phyloP scores from a whole-genome alignment of 2,797 vertebrate species.

The Geotrypetes seraphini region DNA sequence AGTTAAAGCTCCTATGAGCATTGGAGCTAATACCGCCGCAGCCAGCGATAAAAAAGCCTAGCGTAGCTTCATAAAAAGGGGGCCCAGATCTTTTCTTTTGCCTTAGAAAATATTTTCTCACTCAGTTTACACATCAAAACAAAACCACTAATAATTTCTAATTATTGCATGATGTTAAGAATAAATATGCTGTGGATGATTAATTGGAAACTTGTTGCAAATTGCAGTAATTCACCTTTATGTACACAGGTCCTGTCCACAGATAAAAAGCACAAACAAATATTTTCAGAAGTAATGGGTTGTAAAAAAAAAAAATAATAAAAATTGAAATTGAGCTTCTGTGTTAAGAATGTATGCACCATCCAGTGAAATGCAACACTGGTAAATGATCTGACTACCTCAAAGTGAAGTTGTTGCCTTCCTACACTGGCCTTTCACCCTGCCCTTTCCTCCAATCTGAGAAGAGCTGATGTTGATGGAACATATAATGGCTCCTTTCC shows the following conservation, averaged over 20 bases:
- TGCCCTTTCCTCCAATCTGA: conserved; percentile 80
- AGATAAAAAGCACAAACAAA: conserved; percentile 55
- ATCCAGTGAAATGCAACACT: conserved; percentile 63
- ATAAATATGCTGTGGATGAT: conserved; percentile 40
- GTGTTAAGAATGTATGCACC: conserved; percentile 63
- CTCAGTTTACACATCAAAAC: conserved; percentile 54
- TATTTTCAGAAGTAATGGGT: conserved; percentile 67
- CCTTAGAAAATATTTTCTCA: conserved; percentile 41
- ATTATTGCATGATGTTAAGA: conserved; percentile 39
- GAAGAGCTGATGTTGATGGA: conserved; percentile 92
- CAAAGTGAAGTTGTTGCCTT: conserved; percentile 74
- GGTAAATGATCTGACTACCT: conserved; percentile 69
- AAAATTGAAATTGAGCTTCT: conserved; percentile 62
- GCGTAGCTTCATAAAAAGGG: no score
- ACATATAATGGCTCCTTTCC: conserved; percentile 96
- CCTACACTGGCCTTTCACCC: conserved; percentile 89
- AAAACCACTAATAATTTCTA: conserved; percentile 48
- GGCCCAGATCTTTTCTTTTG: conserved; percentile 36
- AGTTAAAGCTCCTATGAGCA: no score
- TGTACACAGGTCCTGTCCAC: conserved; percentile 39
- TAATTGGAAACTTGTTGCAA: conserved; percentile 44
- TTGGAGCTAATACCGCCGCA: no score
- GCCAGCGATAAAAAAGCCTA: conserved; percentile 1
- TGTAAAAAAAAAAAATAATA: conserved; percentile 48
- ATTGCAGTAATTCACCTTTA: conserved; percentile 35